Conservation (phyloP, 2,797 vertebrate species). For the Leptoclinus maculatus region DNA sequence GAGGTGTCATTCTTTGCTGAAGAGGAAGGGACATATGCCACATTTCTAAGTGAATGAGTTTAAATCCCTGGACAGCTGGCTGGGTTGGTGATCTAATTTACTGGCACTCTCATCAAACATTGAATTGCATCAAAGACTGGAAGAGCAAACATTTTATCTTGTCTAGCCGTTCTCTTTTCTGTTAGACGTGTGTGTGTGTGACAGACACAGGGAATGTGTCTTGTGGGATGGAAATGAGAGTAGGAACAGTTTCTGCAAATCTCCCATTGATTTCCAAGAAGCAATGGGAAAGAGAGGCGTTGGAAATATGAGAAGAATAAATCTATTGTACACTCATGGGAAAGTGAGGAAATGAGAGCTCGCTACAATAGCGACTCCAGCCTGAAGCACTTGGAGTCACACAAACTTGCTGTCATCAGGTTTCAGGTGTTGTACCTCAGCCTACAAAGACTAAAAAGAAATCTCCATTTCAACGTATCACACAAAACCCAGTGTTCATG, state of each 20-base stretch:
- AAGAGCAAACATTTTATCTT: slow-evolving; percentile 28
- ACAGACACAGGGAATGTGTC: slow-evolving; percentile 22
- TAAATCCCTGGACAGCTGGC: slow-evolving; percentile 12
- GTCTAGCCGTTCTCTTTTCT: slow-evolving; percentile 4
- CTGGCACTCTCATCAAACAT: slow-evolving; percentile 50
- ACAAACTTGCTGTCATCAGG: slow-evolving; percentile 14
- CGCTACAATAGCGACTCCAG: slow-evolving; percentile 53
- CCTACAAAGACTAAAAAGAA: slow-evolving; percentile 23
- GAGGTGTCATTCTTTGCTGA: not conserved
- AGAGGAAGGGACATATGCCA: slow-evolving; percentile 5
- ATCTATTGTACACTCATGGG: slow-evolving; percentile 79
- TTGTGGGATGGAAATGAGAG: slow-evolving; percentile 45
- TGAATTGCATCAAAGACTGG: slow-evolving; percentile 38
- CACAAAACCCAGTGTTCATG: slow-evolving; percentile 19
- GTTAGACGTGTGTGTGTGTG: slow-evolving; percentile 23
- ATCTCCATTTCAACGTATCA: slow-evolving; percentile 17
- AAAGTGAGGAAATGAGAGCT: slow-evolving; percentile 71
- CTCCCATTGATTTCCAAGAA: slow-evolving; percentile 62
- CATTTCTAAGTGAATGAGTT: slow-evolving; percentile 26
- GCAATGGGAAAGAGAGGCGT: slow-evolving; percentile 48
- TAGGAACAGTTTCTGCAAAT: slow-evolving; percentile 50
- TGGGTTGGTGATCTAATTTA: slow-evolving; percentile 56
- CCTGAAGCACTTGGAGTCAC: slow-evolving; percentile 35
- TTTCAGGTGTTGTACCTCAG: slow-evolving; percentile 49
- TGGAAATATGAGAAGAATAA: slow-evolving; percentile 79